These are phyloP conservation scores for Oopsacas minuta DNA, from an alignment of 37 sponge, comb jelly and placozoan genomes.

Conservation along the genomic window DNA sequence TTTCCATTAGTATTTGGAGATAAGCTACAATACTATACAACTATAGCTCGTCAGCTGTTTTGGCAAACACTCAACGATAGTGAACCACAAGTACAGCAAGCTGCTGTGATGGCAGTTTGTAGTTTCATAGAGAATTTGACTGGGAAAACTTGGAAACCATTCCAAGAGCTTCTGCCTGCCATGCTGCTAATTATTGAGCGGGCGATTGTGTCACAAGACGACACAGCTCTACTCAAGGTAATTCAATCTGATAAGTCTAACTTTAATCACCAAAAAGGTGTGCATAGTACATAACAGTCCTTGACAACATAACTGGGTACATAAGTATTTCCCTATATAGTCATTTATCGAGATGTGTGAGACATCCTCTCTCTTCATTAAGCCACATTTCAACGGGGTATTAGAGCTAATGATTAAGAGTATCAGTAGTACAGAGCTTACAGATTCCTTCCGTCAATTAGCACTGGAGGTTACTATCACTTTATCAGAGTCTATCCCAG, in stretches of 20 bases:
- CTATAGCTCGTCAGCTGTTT: constrained; percentile 64
- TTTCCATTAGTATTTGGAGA: constrained; percentile 83
- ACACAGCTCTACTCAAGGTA: neutral
- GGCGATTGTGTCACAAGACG: neutral
- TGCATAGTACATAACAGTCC: too few species aligned
- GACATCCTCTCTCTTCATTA: constrained; percentile 66
- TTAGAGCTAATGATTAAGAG: constrained; percentile 69
- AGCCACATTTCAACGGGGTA: constrained; percentile 45
- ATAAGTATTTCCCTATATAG: constrained; percentile 23
- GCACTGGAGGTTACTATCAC: constrained; percentile 76
- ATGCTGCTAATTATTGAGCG: constrained; percentile 27
- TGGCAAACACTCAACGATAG: constrained; percentile 43
- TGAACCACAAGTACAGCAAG: constrained; percentile 27
- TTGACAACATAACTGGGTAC: too few species aligned
- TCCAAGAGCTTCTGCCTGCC: constrained; percentile 49
- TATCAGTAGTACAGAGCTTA: constrained; percentile 25
- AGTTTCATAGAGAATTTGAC: constrained; percentile 5
- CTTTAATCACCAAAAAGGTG: too few species aligned
- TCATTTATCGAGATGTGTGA: constrained; percentile 80
- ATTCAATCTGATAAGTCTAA: too few species aligned
- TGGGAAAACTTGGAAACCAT: constrained; percentile 17
- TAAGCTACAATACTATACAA: constrained; percentile 53
- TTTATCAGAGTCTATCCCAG: constrained; percentile 70
- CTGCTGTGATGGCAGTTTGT: neutral
- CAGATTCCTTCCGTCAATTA: constrained; percentile 74